Evolutionary conservation across 2,797 vertebrate genomes (phyloP), one percentile per base, ranked within the genome.

Genomic region (Pangasius sanitwongsei): DNA sequence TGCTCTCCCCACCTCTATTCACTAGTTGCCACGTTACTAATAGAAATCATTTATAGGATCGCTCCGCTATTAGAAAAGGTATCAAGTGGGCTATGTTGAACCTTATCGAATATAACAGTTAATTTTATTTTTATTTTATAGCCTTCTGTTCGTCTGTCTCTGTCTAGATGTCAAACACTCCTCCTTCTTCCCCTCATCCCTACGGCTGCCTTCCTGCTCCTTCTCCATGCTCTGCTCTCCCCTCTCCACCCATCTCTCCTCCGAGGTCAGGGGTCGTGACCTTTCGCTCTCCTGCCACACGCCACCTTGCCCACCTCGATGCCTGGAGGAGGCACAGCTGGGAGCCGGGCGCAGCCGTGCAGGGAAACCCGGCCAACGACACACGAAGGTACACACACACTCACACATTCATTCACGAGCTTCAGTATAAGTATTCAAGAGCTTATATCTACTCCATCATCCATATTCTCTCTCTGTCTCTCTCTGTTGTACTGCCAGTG

Each of bases 251-350:
- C 50, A 65, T 74, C 69, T 89, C 89, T 20, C 80, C 88, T 8
- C 74, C 41, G 5, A 80, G 44, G 74, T 48, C 65, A 18, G 80
- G 16, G 75, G 55, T n/a, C 1, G 91, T 93, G 88, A 92, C 72
- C 65, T 87, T 90, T 20, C 92, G 93, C 18, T 91, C 85, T 88
- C 92, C 4, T 0, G 87, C 37, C 85, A 90, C 53, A n/a, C 88
- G 89, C 61, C 92, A 92, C 91, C 87, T 92, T 44, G 74, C 78
- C 5, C 77, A 78, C 5, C 90, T 86, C 0, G 96, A 96, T 37
- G 87, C 94, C 0, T 96, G 96, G 94, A 95, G 96, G 37, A 93
- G 97, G 86, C 97, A 97, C 86, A 97, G 97, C 89, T 97, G 97
- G 97, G 97, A 97, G 48, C 96, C 97, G 0, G 96, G 94, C 1